phyloP scores from a whole-genome alignment of 2,888 invertebrate species.

The Latheticus oryzae region DNA sequence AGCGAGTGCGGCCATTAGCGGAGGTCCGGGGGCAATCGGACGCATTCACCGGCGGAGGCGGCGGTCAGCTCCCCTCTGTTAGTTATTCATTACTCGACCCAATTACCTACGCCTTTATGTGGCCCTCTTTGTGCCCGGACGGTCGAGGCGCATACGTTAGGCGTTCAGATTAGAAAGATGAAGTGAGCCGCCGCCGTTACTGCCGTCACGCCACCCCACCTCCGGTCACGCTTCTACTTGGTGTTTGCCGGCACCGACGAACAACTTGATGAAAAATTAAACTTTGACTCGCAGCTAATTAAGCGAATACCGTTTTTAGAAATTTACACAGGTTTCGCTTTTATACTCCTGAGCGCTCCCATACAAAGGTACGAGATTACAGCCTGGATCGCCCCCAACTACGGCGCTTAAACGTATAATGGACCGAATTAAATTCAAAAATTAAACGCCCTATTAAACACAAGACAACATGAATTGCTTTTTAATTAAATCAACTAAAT shows the following conservation, averaged over 20 bases:
- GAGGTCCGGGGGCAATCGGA: constrained; percentile 53
- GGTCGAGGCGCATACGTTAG: constrained; percentile 39
- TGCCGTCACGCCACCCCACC: constrained; percentile 6
- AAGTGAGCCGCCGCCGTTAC: constrained; percentile 33
- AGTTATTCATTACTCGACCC: constrained; percentile 59
- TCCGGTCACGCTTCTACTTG: constrained; percentile 37
- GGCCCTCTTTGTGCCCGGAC: constrained; percentile 52
- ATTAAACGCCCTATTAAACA: constrained; percentile 40
- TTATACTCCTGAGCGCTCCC: constrained; percentile 35
- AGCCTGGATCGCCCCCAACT: constrained; percentile 35
- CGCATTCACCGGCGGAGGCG: constrained; percentile 44
- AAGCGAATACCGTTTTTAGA: constrained; percentile 51
- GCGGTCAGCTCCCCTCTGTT: constrained; percentile 47
- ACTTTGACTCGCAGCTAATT: constrained; percentile 52
- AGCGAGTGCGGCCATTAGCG: constrained; percentile 58
- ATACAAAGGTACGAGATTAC: constrained; percentile 47
- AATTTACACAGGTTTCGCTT: constrained; percentile 50
- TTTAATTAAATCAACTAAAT: constrained; percentile 36
- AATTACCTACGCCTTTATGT: constrained; percentile 58
- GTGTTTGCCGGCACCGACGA: constrained; percentile 41
- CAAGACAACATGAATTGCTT: constrained; percentile 35
- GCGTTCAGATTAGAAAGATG: constrained; percentile 44
- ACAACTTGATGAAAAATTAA: constrained; percentile 53
- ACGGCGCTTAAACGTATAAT: constrained; percentile 36
- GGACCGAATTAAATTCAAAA: constrained; percentile 41